phyloP scores from a whole-genome alignment of 2,888 invertebrate genomes.

The Synergus japonicus region DNA sequence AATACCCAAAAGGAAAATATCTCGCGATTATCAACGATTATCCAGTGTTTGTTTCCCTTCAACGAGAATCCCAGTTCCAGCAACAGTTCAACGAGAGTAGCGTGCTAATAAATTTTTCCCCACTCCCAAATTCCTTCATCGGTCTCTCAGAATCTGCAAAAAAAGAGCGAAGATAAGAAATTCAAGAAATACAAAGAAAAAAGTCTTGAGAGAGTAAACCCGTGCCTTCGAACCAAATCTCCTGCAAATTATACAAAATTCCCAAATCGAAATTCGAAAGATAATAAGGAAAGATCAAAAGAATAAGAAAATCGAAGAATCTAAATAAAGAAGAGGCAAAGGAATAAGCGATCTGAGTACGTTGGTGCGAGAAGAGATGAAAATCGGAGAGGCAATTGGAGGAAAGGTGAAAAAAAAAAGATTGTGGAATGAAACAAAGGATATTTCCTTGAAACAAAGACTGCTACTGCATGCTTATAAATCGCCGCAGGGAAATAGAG shows the following conservation, averaged over 20 bases:
- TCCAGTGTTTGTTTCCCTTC: conserved; percentile 19
- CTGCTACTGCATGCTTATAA: conserved; percentile 31
- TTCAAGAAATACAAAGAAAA: conserved; percentile 54
- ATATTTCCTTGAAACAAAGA: conserved; percentile 41
- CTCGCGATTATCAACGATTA: conserved; percentile 17
- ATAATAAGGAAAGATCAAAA: conserved; percentile 11
- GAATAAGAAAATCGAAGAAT: neutral
- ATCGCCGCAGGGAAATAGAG: conserved; percentile 38
- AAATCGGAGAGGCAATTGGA: conserved; percentile 45
- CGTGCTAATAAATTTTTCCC: conserved; percentile 35
- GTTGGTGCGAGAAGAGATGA: conserved; percentile 29
- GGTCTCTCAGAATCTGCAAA: conserved; percentile 19
- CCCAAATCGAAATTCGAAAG: conserved; percentile 52
- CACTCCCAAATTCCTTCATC: conserved; percentile 38
- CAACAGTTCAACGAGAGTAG: conserved; percentile 28
- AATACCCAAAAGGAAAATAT: conserved; percentile 45
- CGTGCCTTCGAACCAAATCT: conserved; percentile 59
- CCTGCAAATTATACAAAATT: conserved; percentile 54
- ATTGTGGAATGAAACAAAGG: conserved; percentile 25
- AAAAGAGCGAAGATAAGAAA: conserved; percentile 49
- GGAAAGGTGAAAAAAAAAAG: neutral
- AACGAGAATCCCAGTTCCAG: conserved; percentile 27
- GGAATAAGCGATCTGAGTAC: neutral
- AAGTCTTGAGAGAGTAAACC: conserved; percentile 41
- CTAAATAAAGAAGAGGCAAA: conserved; percentile 3